These are phyloP conservation scores for Podarcis cretensis DNA, from an alignment of 2,113 vertebrate species.

Conservation along the genomic window DNA sequence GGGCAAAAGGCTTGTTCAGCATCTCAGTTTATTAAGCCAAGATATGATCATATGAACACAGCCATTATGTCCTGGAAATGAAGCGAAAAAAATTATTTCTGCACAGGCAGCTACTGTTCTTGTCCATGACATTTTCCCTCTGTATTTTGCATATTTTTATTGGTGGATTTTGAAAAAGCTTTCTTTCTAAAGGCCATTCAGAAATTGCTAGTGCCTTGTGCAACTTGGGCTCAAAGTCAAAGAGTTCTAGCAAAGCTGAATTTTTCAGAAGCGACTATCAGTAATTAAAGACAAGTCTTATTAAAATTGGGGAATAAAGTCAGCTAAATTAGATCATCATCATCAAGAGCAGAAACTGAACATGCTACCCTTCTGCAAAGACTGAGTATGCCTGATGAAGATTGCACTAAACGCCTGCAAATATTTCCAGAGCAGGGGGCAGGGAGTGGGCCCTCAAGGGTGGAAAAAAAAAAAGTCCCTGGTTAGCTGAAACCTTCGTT, in stretches of 20 bases:
- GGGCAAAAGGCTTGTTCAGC: background rate
- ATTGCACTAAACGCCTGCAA: background rate
- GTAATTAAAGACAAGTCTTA: background rate
- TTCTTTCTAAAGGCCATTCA: background rate
- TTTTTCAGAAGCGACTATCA: background rate
- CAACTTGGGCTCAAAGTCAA: background rate
- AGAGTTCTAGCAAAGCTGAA: conserved; percentile 1
- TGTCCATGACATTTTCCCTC: background rate
- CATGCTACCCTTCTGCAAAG: background rate
- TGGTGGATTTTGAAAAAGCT: background rate
- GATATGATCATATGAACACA: background rate
- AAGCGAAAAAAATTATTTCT: background rate
- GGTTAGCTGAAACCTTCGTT: background rate
- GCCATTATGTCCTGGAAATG: background rate
- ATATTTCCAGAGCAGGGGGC: background rate
- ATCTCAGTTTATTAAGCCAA: background rate
- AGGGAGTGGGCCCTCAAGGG: background rate
- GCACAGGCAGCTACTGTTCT: background rate
- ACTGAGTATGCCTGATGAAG: too few relatives aligned
- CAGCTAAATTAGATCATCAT: background rate
- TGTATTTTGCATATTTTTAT: conserved; percentile 3
- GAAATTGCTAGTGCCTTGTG: background rate
- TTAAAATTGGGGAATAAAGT: background rate
- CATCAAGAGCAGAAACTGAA: conserved; percentile 4
- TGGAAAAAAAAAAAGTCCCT: too few relatives aligned